Evolutionary conservation across 2,888 invertebrate species (phyloP).

Genomic region (Mythimna lalbum): DNA sequence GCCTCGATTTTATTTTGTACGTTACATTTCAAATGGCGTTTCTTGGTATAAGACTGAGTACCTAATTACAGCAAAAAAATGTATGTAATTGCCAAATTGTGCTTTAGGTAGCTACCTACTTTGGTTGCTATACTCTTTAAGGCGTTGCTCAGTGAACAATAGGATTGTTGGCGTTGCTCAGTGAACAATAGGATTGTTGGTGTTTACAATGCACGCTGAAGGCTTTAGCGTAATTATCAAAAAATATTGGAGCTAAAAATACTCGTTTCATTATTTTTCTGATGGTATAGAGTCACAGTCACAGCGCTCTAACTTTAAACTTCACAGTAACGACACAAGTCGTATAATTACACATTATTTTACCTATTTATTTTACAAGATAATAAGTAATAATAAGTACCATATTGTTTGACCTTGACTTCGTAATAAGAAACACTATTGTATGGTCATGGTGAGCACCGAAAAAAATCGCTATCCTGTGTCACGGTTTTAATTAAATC

Average conservation of each 20-base stretch:
- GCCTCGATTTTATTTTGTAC: slow-evolving; percentile 67
- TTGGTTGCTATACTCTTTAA: slow-evolving; percentile 58
- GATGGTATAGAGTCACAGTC: slow-evolving; percentile 5
- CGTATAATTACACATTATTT: slow-evolving; percentile 19
- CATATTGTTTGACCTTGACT: slow-evolving; percentile 54
- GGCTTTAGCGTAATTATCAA: slow-evolving; percentile 39
- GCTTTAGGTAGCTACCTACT: slow-evolving; percentile 40
- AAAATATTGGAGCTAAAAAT: slow-evolving; percentile 14
- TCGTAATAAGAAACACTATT: slow-evolving; percentile 32
- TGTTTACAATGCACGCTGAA: slow-evolving; percentile 42
- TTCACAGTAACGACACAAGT: slow-evolving; percentile 30
- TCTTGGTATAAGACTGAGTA: slow-evolving; percentile 24
- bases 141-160: slow-evolving; percentile 47
- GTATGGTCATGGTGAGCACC: slow-evolving; percentile 1
- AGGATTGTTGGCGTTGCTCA: slow-evolving; percentile 36
- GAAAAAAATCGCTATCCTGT: not conserved
- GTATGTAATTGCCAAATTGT: slow-evolving; percentile 66
- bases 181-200: slow-evolving; percentile 49
- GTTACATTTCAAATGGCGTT: slow-evolving; percentile 51
- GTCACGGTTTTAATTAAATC: slow-evolving; percentile 42
- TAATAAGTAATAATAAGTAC: too few species aligned
- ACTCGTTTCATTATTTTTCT: slow-evolving; percentile 13
- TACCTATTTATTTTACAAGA: slow-evolving; percentile 11
- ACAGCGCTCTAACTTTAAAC: not conserved
- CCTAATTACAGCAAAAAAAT: slow-evolving; percentile 50